Conservation (phyloP, 2,888 invertebrate genomes). For the Argyresthia goedartella region DNA sequence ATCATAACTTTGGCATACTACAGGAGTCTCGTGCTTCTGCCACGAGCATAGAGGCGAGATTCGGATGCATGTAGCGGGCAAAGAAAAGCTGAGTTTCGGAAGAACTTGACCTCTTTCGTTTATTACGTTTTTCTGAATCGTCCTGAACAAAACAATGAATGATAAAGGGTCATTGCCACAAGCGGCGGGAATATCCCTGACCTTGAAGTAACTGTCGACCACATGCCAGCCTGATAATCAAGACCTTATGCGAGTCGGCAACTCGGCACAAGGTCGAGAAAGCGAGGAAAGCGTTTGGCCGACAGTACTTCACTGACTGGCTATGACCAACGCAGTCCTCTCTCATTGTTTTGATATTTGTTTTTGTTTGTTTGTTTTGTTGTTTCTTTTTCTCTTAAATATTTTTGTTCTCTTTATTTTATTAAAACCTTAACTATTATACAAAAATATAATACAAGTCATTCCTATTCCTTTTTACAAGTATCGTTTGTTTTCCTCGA, state of each 20-base stretch:
- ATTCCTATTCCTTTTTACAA: constrained; percentile 27
- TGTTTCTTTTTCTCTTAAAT: constrained; percentile 27
- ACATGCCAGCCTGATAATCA: constrained; percentile 2
- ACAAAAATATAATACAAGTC: constrained; percentile 61
- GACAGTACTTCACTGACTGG: background rate
- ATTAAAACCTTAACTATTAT: constrained; percentile 61
- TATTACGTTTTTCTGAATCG: constrained; percentile 28
- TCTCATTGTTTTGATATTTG: constrained; percentile 13
- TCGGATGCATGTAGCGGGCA: constrained; percentile 37
- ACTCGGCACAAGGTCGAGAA: too few species aligned
- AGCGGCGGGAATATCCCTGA: constrained; percentile 29
- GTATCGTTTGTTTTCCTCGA: constrained; percentile 17
- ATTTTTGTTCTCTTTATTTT: constrained; percentile 67
- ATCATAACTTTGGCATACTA: too few species aligned
- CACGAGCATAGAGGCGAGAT: constrained; percentile 30
- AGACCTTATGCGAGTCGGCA: background rate
- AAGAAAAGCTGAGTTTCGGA: too few species aligned
- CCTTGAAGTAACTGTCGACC: constrained; percentile 27
- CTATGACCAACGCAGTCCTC: background rate
- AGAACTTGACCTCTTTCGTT: constrained; percentile 46
- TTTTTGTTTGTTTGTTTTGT: constrained; percentile 41
- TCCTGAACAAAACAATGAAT: constrained; percentile 30
- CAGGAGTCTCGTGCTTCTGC: constrained; percentile 31
- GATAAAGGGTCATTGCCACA: constrained; percentile 54
- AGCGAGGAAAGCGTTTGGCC: too few species aligned